Evolutionary conservation across 2,888 invertebrate species (phyloP).

Genomic region (Scaptomyza cyrtandrae): DNA sequence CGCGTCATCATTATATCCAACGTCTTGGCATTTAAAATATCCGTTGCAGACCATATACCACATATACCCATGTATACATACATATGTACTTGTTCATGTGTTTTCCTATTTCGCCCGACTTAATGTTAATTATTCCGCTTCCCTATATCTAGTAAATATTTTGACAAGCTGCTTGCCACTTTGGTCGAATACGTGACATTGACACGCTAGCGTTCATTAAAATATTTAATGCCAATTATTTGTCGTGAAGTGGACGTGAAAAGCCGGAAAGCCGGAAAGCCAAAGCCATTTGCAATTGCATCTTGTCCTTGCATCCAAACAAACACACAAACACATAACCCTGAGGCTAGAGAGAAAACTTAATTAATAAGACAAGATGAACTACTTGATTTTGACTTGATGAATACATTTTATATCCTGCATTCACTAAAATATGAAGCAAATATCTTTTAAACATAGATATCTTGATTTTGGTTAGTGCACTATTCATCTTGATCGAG

Average conservation of each 20-base stretch:
- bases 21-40: slow-evolving; percentile 73
- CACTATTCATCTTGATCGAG: too few relatives aligned
- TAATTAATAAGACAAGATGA: slow-evolving; percentile 50
- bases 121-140: slow-evolving; percentile 65
- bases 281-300: slow-evolving; percentile 26
- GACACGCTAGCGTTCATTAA: slow-evolving; percentile 69
- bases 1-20: slow-evolving; percentile 44
- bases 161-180: slow-evolving; percentile 24
- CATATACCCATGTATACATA: neutral
- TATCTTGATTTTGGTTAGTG: too few relatives aligned
- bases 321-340: neutral
- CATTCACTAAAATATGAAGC: neutral
- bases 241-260: slow-evolving; percentile 24
- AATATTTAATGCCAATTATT: slow-evolving; percentile 70
- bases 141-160: slow-evolving; percentile 63
- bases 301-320: slow-evolving; percentile 40
- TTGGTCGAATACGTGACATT: slow-evolving; percentile 58
- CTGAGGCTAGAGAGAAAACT: slow-evolving; percentile 19
- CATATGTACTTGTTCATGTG: neutral
- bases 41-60: slow-evolving; percentile 32
- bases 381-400: neutral
- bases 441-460: too few relatives aligned
- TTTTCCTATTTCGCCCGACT: slow-evolving; percentile 14
- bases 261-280: neutral
- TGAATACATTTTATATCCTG: neutral